These are phyloP conservation scores for Remorina albescens DNA, from an alignment of 2,797 vertebrate genomes.

Conservation along the genomic window DNA sequence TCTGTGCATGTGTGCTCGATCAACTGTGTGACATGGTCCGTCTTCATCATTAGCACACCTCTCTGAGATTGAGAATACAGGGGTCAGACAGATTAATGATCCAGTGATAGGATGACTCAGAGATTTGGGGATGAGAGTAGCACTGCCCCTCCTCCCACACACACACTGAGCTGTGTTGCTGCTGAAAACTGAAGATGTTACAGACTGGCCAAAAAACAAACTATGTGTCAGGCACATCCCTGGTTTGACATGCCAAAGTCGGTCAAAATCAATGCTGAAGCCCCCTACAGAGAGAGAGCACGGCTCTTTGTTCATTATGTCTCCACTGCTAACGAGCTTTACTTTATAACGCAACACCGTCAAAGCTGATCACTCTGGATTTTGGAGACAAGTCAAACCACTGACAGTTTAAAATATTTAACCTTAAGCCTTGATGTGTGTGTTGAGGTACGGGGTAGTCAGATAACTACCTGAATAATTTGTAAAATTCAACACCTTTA, in stretches of 20 bases:
- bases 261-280: conserved; percentile 46
- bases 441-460: neutral
- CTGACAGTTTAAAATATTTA: conserved; percentile 17
- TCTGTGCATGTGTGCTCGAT: conserved; percentile 43
- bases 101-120: conserved; percentile 73
- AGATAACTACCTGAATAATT: too few species aligned
- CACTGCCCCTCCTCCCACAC: conserved; percentile 59
- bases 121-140: conserved; percentile 69
- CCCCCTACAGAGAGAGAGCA: conserved; percentile 40
- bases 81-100: conserved; percentile 79
- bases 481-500: too few species aligned
- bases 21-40: conserved; percentile 39
- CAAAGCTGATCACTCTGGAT: conserved; percentile 30
- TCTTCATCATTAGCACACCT: conserved; percentile 69
- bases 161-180: conserved; percentile 34
- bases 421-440: neutral
- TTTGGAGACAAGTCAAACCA: conserved; percentile 17
- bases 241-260: conserved; percentile 57
- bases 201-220: conserved; percentile 44
- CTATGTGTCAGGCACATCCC: conserved; percentile 53
- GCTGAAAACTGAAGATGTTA: conserved; percentile 43
- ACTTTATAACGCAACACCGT: conserved; percentile 49
- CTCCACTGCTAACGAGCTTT: conserved; percentile 58
- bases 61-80: conserved; percentile 56
- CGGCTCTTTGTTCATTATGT: conserved; percentile 52